Evolutionary conservation across 1,140 invertebrate species (phyloP).

Genomic region (Philotrypesis tridentata): DNA sequence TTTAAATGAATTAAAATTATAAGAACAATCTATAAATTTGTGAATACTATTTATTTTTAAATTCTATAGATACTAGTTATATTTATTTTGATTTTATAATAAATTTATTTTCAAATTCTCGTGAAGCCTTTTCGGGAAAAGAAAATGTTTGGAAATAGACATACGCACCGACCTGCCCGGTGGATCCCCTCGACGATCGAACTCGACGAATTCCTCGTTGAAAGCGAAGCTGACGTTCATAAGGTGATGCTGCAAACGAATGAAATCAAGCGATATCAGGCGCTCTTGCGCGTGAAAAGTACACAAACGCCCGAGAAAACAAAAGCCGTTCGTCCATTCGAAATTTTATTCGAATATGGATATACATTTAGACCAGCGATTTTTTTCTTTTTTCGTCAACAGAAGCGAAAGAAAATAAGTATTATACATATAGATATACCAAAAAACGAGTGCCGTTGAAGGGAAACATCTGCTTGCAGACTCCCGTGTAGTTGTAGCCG

Average conservation of each 20-base stretch:
- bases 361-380: too few relatives aligned
- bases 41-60: too few relatives aligned
- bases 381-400: too few relatives aligned
- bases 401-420: background rate
- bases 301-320: too few relatives aligned
- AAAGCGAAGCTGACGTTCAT: constrained; percentile 86
- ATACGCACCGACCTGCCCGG: constrained; percentile 82
- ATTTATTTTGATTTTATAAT: too few relatives aligned
- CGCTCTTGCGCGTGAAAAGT: too few relatives aligned
- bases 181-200: constrained; percentile 88
- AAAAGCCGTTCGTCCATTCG: too few relatives aligned
- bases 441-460: constrained; percentile 79
- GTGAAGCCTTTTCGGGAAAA: background rate
- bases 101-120: too few relatives aligned
- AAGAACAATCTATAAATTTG: too few relatives aligned
- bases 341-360: too few relatives aligned
- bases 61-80: too few relatives aligned
- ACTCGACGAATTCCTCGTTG: constrained; percentile 81
- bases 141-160: constrained; percentile 49
- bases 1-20: too few relatives aligned
- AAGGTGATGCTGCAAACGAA: constrained; percentile 77
- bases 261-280: background rate
- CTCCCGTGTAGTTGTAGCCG: constrained; percentile 68
- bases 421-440: constrained; percentile 56
- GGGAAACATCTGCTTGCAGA: constrained; percentile 79